These are phyloP conservation scores for Choloepus didactylus DNA, from an alignment of 2,797 vertebrate genomes.

Conservation along the genomic window DNA sequence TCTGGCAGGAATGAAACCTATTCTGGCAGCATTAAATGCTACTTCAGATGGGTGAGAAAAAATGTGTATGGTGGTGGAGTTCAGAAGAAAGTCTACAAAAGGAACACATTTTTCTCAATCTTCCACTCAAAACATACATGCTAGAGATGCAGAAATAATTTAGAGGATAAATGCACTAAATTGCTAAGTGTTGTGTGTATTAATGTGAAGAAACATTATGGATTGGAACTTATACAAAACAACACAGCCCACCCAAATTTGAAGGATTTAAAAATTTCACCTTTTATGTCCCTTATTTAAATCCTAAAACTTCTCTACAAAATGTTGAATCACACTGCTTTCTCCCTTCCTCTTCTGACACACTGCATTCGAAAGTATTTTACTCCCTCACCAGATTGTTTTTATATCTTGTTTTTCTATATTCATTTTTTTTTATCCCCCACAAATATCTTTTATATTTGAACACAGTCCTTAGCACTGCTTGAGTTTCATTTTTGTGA, in stretches of 20 bases:
- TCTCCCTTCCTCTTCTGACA: neutral
- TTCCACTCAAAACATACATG: conserved; percentile 38
- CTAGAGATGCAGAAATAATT: neutral
- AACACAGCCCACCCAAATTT: neutral
- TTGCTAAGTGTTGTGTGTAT: neutral
- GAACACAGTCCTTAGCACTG: neutral
- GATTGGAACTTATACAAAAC: neutral
- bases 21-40: neutral
- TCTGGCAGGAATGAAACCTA: conserved; percentile 27
- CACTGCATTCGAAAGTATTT: neutral
- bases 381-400: neutral
- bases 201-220: conserved; percentile 14
- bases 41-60: neutral
- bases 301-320: neutral
- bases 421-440: neutral
- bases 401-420: neutral
- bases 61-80: neutral
- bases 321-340: neutral
- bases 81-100: neutral
- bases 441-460: neutral
- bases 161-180: neutral
- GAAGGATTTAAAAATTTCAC: neutral
- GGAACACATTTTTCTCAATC: neutral
- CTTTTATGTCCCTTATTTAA: neutral
- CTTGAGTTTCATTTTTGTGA: neutral